phyloP scores from a whole-genome alignment of 2,888 invertebrate genomes.

The Metalampra italica region DNA sequence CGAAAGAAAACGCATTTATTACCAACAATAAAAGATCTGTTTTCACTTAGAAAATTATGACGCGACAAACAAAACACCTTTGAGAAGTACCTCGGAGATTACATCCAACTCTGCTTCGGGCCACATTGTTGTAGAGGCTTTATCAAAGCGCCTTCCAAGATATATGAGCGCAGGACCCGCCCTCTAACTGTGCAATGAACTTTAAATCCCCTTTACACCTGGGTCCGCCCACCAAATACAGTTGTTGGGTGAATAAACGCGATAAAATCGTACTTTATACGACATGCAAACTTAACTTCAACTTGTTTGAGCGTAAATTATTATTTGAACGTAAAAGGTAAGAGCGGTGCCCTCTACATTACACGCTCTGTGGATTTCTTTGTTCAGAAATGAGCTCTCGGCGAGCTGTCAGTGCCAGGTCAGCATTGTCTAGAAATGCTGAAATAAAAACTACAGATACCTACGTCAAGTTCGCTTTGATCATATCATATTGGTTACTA shows the following conservation, averaged over 20 bases:
- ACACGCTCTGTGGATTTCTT: constrained; percentile 11
- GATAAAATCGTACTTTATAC: constrained; percentile 61
- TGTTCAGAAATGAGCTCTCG: constrained; percentile 16
- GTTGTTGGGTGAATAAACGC: constrained; percentile 59
- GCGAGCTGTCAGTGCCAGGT: constrained; percentile 24
- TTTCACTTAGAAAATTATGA: constrained; percentile 13
- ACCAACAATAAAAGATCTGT: neutral
- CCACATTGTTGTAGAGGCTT: constrained; percentile 48
- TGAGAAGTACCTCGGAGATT: constrained; percentile 38
- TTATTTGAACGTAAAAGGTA: constrained; percentile 24
- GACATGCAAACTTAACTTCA: constrained; percentile 51
- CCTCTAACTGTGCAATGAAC: constrained; percentile 70
- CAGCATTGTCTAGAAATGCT: constrained; percentile 16
- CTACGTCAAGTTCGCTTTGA: neutral
- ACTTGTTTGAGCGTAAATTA: constrained; percentile 42
- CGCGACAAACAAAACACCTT: constrained; percentile 20
- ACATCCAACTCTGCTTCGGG: constrained; percentile 37
- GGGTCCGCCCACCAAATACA: constrained; percentile 65
- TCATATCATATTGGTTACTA: no score
- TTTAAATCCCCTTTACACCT: constrained; percentile 71
- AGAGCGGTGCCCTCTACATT: constrained; percentile 20
- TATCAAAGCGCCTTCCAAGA: constrained; percentile 61
- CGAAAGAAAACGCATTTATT: neutral
- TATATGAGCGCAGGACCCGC: constrained; percentile 60
- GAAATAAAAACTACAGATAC: constrained; percentile 1